phyloP scores from a whole-genome alignment of 2,113 vertebrate species.

The Nibea albiflora region DNA sequence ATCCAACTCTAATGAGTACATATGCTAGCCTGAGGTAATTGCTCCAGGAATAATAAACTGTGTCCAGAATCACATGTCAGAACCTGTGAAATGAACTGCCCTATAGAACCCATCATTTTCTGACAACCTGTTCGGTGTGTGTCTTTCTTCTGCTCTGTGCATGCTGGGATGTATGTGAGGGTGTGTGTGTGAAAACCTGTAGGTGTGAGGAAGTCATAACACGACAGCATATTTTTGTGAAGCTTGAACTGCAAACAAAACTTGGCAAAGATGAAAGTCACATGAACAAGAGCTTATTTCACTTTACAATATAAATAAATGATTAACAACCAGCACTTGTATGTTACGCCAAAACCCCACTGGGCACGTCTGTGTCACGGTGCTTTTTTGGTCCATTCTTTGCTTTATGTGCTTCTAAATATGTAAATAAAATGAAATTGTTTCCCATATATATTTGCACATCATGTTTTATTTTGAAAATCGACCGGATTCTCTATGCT shows the following conservation, averaged over 20 bases:
- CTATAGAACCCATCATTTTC: not conserved
- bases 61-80: not conserved
- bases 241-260: not conserved
- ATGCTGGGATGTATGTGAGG: not conserved
- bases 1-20: not conserved
- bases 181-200: not conserved
- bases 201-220: not conserved
- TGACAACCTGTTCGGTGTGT: not conserved
- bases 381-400: too few relatives aligned
- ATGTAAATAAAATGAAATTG: too few relatives aligned
- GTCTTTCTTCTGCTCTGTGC: conserved; percentile 1
- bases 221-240: not conserved
- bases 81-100: not conserved
- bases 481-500: too few relatives aligned
- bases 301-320: not conserved
- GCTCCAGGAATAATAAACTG: conserved; percentile 15
- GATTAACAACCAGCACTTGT: not conserved
- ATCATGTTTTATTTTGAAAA: too few relatives aligned
- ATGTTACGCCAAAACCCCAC: too few relatives aligned
- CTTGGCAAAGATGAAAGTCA: not conserved
- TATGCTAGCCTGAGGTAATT: not conserved
- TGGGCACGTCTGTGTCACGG: too few relatives aligned
- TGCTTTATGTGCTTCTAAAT: too few relatives aligned
- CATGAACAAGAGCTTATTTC: not conserved
- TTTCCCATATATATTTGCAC: too few relatives aligned